These are phyloP conservation scores for Gallinago jamesoni DNA, from an alignment of 2,113 vertebrate genomes.

Conservation along the genomic window DNA sequence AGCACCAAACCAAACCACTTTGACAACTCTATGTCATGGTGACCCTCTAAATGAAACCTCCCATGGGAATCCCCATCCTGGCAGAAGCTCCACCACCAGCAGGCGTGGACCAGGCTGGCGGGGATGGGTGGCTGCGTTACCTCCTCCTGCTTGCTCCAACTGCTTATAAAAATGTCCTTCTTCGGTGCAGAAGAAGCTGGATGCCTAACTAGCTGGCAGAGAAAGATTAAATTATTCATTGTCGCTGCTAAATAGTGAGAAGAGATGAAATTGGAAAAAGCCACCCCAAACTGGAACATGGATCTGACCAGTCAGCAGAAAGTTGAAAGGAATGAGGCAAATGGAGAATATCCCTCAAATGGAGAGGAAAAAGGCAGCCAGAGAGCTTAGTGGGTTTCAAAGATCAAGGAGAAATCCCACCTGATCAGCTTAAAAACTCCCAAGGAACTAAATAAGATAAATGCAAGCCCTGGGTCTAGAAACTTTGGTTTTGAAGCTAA, in stretches of 20 bases:
- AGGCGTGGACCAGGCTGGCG: not conserved
- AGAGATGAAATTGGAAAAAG: not conserved
- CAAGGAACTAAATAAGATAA: not conserved
- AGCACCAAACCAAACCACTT: not conserved
- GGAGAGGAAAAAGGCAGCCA: not conserved
- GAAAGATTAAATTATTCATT: not conserved
- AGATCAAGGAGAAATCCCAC: not conserved
- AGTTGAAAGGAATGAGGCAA: not conserved
- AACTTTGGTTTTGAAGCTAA: not conserved
- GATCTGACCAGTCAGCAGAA: not conserved
- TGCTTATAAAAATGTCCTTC: not conserved
- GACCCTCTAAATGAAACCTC: not conserved
- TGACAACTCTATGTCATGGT: accelerated
- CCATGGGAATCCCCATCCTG: not conserved
- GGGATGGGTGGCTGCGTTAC: not conserved
- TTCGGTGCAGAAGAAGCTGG: not conserved
- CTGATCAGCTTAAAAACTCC: not conserved
- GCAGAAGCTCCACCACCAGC: not conserved
- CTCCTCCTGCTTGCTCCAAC: not conserved
- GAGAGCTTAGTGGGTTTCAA: not conserved
- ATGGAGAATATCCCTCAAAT: not conserved
- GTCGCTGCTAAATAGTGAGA: not conserved
- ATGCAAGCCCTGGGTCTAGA: not conserved
- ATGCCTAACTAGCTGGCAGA: not conserved
- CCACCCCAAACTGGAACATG: not conserved